Base-by-base conservation (phyloP, 92 coral and sea anemone species). In the Epizoanthus illoricatus region DNA sequence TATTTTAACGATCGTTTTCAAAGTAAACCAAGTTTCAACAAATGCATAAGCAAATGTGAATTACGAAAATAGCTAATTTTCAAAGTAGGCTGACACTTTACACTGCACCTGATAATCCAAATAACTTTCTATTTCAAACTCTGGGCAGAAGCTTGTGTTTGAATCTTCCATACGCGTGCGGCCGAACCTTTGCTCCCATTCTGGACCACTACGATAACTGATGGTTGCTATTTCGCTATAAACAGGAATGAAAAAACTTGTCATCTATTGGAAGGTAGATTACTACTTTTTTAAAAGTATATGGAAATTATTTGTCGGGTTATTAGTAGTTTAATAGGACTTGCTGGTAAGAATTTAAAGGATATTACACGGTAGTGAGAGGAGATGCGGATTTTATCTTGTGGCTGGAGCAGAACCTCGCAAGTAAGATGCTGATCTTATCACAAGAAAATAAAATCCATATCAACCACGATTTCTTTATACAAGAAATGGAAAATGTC, bases 171-270 rank as follows among this genome's bases (percentile, higher is more conserved):
- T 89, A 23, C 94, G 91, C 80, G 86, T 78, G 4, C 98, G 89
- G 4, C 98, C 98, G 85, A 95, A 95, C 59, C 98, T 85, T 79
- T 78, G 92, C 82, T 91, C 97, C 98, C 98, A 95, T 80, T 95
- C 98, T 5, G 93, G 93, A 49, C 98, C 97, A 65, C 98, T 95
- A 12, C 98, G 94, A 84, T 95, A 95, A 33, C 95, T 91, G 52
- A 93, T 93, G 41, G 98, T 95, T 10, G 92, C 98, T 17, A 95
- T 90, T 69, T 90, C 95, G 20, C 97, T 94, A 69, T 4, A 24
- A 24, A 79, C 69, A 52, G 47, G 16, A 47, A 63, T 24, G 55
- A 47, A 23, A 42, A 36, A 4, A 20, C 20, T 4, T 43, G 28
- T 11, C 69, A 61, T 39, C 13, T 76, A 55, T 13, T 13, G 4